phyloP scores from a whole-genome alignment of 2,113 vertebrate genomes.

The Cochlearius cochlearius region DNA sequence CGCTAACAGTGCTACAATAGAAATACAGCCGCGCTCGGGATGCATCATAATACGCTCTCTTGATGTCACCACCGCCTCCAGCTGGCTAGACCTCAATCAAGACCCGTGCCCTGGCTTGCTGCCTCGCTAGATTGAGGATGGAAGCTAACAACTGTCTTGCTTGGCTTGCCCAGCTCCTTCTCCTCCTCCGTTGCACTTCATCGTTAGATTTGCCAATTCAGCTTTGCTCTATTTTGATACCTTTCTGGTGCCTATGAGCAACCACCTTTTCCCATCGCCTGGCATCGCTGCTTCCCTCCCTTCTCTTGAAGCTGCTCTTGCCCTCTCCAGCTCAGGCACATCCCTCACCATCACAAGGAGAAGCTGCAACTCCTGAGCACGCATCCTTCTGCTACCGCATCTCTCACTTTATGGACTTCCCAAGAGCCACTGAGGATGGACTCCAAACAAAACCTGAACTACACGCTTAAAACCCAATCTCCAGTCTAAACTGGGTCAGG shows the following conservation, averaged over 20 bases:
- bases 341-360: neutral
- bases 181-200: neutral
- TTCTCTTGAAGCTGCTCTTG: neutral
- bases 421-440: neutral
- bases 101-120: neutral
- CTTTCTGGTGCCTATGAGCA: neutral
- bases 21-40: neutral
- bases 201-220: neutral
- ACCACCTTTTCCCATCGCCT: neutral
- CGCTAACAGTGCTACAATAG: accelerated
- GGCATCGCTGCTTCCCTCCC: neutral
- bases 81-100: neutral
- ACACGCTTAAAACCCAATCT: neutral
- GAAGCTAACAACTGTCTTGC: neutral
- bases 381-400: neutral
- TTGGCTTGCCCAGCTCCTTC: neutral
- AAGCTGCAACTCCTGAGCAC: neutral
- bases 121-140: neutral
- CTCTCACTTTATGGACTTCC: neutral
- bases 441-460: neutral
- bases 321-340: neutral
- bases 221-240: neutral
- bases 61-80: neutral
- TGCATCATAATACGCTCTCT: accelerated
- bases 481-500: neutral